Evolutionary conservation across 2,113 vertebrate species (phyloP), one percentile per base, ranked within the genome.

Genomic region (Uria aalge): DNA sequence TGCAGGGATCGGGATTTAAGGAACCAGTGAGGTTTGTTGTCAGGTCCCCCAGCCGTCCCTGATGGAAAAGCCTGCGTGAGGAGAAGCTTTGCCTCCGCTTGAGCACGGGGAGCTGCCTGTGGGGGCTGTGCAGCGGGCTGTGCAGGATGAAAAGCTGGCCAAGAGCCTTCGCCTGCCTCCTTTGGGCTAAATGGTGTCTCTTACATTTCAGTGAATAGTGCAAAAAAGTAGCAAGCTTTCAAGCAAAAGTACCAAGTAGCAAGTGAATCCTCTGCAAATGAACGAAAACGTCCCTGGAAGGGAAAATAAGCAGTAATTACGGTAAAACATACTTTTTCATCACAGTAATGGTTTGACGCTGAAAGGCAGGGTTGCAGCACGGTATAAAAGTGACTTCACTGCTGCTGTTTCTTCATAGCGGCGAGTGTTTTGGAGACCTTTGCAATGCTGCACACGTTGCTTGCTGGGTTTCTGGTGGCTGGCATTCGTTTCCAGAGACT

Each of bases 271-370:
- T 40, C 74, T 66, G 40, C 50, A 92, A 85, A 90, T 15, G 74
- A 90, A 36, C 59, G 47, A 47, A 62, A 12, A 75, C 78, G 56
- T 93, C 50, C 36, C 40, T 43, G 90, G 75, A 85, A 90, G 48
- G 84, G 43, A 94, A 95, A 96, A 96, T 68, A 88, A 91, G 80
- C 69, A 88, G 66, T 87, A 94, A 95, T 90, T 92, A 73, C 17
- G 15, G 26, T 81, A 88, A 89, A 94, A 63, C 43, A 47, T 55
- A 74, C 38, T 80, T 94, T 96, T 91, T 91, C 85, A 67, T 95
- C 56, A 59, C 68, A 53, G 41, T 86, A 77, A 84, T 88, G 55
- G 64, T 75, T 88, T 75, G 47, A 89, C 0, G 3, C 79, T 87
- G 73, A 86, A 74, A 92, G 57, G 48, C 48, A 91, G 60, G 56